These are phyloP conservation scores for Sitodiplosis mosellana DNA, from an alignment of 1,140 invertebrate species.

Conservation along the genomic window DNA sequence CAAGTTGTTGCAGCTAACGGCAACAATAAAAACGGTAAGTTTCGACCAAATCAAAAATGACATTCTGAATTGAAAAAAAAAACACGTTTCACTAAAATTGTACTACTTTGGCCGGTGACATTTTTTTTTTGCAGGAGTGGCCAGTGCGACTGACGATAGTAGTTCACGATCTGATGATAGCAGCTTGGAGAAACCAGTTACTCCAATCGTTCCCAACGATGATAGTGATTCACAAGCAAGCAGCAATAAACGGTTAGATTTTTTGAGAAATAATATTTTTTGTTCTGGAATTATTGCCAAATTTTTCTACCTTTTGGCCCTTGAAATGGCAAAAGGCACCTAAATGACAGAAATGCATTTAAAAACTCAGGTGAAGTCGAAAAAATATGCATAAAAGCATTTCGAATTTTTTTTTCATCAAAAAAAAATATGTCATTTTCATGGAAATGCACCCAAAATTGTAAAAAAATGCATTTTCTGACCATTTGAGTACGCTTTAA, in stretches of 20 bases:
- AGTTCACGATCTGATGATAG: constrained; percentile 3
- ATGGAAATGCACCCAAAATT: not conserved
- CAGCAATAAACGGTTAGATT: constrained; percentile 6
- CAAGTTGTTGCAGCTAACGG: constrained; percentile 29
- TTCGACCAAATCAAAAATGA: not conserved
- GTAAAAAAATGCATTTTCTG: not conserved
- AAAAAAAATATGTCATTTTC: not conserved
- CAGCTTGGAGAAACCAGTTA: constrained; percentile 9
- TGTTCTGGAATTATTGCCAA: constrained; percentile 12
- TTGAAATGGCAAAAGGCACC: constrained; percentile 1
- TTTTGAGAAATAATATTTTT: constrained; percentile 15
- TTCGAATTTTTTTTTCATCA: not conserved
- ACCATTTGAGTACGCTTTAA: not conserved
- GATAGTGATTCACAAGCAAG: constrained; percentile 11
- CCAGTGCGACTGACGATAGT: constrained; percentile 5
- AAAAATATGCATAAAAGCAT: no score
- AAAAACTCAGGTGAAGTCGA: not conserved
- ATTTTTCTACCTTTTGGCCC: constrained; percentile 1
- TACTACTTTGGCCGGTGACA: not conserved
- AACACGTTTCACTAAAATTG: not conserved
- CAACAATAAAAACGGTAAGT: constrained; percentile 17
- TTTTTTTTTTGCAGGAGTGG: constrained; percentile 1
- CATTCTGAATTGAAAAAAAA: not conserved
- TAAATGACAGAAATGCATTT: not conserved
- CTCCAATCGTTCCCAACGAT: constrained; percentile 17